A percentile compares a stretch with the other conserved stretches of the same genome.
Evolutionary conservation across 2,797 vertebrate genomes (phyloP).

Genomic region (Antrozous pallidus): DNA sequence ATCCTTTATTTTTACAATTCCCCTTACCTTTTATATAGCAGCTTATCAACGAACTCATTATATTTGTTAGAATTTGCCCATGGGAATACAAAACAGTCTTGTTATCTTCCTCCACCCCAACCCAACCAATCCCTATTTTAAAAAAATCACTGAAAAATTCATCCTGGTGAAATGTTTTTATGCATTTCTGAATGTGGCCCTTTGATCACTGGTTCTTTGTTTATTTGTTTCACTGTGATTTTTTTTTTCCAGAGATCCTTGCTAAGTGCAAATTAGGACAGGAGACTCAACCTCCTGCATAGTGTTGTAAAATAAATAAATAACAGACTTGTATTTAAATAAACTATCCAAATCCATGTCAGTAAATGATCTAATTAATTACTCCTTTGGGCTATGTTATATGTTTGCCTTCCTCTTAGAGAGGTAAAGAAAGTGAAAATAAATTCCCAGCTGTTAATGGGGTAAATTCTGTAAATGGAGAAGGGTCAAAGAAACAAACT

Average conservation of each 20-base stretch:
- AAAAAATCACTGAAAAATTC: conserved; percentile 13
- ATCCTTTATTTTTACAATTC: conserved; percentile 57
- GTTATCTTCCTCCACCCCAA: neutral
- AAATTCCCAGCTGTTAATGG: conserved; percentile 81
- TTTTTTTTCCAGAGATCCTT: conserved; percentile 66
- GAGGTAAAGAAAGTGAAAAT: conserved; percentile 80
- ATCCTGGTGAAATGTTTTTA: conserved; percentile 63
- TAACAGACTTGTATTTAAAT: conserved; percentile 73
- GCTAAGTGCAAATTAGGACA: conserved; percentile 76
- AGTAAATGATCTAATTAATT: conserved; percentile 84
- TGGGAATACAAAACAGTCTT: conserved; percentile 19
- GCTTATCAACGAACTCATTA: conserved; percentile 59
- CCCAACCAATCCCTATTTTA: neutral
- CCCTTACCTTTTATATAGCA: conserved; percentile 54
- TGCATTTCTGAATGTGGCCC: conserved; percentile 51
- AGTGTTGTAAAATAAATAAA: conserved; percentile 72
- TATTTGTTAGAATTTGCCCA: conserved; percentile 35
- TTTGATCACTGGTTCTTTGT: conserved; percentile 72
- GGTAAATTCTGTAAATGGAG: conserved; percentile 78
- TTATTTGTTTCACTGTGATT: conserved; percentile 60
- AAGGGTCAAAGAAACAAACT: conserved; percentile 77
- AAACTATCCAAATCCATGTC: conserved; percentile 76
- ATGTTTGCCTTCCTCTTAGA: conserved; percentile 76
- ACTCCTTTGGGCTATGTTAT: conserved; percentile 80
- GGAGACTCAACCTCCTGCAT: conserved; percentile 53